phyloP scores from a whole-genome alignment of 2,888 invertebrate species.

The Heliconius cydno region DNA sequence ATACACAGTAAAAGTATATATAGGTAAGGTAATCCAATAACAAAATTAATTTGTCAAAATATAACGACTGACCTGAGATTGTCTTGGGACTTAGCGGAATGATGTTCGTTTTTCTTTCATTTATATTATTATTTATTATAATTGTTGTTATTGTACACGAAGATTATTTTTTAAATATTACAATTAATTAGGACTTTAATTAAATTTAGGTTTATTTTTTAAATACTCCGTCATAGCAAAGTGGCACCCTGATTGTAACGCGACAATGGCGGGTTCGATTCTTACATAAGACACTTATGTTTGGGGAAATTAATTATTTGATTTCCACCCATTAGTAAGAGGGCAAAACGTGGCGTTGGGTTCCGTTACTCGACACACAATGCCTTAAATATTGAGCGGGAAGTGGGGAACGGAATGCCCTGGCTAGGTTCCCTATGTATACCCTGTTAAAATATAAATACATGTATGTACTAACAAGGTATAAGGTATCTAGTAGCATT shows the following conservation, averaged over 20 bases:
- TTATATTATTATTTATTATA: constrained; percentile 4
- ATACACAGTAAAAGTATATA: background rate
- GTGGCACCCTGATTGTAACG: too few species aligned
- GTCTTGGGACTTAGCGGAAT: constrained; percentile 3
- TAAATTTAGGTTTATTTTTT: background rate
- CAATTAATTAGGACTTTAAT: background rate
- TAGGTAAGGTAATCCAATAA: constrained; percentile 8
- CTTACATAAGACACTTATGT: background rate
- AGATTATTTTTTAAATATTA: background rate
- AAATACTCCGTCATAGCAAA: background rate
- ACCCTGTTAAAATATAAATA: background rate
- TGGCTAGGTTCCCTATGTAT: background rate
- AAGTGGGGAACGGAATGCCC: background rate
- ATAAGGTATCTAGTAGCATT: background rate
- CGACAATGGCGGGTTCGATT: background rate
- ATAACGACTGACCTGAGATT: constrained; percentile 4
- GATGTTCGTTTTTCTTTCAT: constrained; percentile 4
- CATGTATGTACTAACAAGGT: too few species aligned
- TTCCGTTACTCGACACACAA: background rate
- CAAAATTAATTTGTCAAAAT: constrained; percentile 7
- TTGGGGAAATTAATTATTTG: background rate
- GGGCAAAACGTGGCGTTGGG: background rate
- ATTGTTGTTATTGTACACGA: background rate
- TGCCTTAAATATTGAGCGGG: background rate
- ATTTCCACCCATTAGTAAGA: too few species aligned